Conservation (phyloP, 2,888 invertebrate genomes). For the Tiphia femorata region DNA sequence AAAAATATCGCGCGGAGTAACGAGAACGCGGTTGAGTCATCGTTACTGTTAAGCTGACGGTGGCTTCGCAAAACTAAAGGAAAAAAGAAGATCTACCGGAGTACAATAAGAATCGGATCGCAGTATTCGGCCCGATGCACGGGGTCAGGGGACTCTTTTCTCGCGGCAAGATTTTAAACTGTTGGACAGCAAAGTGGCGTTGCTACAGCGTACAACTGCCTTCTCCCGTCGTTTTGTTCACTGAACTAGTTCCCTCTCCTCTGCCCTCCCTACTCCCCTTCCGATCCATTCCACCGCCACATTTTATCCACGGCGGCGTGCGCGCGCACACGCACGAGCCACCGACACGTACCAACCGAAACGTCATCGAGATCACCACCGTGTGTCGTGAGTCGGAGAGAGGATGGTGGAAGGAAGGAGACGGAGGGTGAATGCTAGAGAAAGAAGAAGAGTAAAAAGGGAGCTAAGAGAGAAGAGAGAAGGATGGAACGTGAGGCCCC, state of each 20-base stretch:
- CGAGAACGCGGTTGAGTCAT: too few species aligned
- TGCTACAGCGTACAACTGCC: constrained; percentile 57
- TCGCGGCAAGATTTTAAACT: too few species aligned
- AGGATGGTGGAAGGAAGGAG: constrained; percentile 15
- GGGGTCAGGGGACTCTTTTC: too few species aligned
- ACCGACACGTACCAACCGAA: constrained; percentile 20
- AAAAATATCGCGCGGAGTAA: too few species aligned
- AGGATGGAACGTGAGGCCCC: neutral
- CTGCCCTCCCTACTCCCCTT: constrained; percentile 33
- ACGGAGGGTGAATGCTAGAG: neutral
- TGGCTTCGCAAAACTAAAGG: too few species aligned
- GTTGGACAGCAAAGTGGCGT: constrained; percentile 40
- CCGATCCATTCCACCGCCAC: constrained; percentile 39
- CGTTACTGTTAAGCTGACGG: too few species aligned
- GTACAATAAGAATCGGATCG: too few species aligned
- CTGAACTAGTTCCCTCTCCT: constrained; percentile 67
- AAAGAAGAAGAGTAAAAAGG: constrained; percentile 1
- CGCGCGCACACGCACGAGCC: constrained; percentile 29
- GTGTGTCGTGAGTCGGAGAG: constrained; percentile 24
- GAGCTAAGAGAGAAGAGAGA: neutral
- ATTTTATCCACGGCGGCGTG: constrained; percentile 38
- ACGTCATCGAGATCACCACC: constrained; percentile 51
- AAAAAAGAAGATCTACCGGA: too few species aligned
- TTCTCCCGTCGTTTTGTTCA: constrained; percentile 66
- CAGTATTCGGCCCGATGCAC: too few species aligned